A percentile compares a stretch with the other conserved stretches of the same genome.
Conservation (phyloP, 2,888 invertebrate species). For the Eulithis testata region DNA sequence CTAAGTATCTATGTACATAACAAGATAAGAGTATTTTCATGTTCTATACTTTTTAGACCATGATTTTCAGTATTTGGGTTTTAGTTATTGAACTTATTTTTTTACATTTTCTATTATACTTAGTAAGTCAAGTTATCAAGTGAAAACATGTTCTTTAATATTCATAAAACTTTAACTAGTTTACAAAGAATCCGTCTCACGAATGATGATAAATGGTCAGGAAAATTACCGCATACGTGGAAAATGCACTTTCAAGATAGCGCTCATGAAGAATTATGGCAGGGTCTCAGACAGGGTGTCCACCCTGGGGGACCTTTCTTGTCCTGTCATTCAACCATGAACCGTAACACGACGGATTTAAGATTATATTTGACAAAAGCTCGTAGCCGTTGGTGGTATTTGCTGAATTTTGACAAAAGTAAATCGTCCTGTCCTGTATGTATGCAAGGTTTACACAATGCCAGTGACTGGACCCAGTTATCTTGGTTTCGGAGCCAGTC, state of each 20-base stretch:
- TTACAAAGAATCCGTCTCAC: conserved; percentile 45
- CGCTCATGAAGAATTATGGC: conserved; percentile 55
- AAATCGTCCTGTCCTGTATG: too few species aligned
- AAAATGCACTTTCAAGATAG: conserved; percentile 63
- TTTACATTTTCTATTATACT: too few species aligned
- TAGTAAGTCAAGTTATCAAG: too few species aligned
- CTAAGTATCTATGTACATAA: too few species aligned
- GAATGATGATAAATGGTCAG: conserved; percentile 57
- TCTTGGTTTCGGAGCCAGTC: too few species aligned
- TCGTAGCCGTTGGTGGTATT: neutral
- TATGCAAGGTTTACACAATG: too few species aligned
- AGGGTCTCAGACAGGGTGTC: conserved; percentile 37
- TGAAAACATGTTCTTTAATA: neutral
- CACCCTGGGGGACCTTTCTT: neutral
- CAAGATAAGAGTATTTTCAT: too few species aligned
- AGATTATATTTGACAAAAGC: neutral
- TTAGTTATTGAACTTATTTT: too few species aligned
- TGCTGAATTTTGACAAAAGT: neutral
- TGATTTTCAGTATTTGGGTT: too few species aligned
- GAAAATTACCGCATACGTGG: conserved; percentile 53
- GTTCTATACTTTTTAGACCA: too few species aligned
- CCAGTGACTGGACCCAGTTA: too few species aligned
- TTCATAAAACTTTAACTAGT: conserved; percentile 27
- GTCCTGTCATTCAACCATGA: conserved; percentile 1
- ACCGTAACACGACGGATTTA: neutral